These are phyloP conservation scores for Sebastes baramenuke DNA, from an alignment of 2,797 vertebrate species.

Conservation along the genomic window DNA sequence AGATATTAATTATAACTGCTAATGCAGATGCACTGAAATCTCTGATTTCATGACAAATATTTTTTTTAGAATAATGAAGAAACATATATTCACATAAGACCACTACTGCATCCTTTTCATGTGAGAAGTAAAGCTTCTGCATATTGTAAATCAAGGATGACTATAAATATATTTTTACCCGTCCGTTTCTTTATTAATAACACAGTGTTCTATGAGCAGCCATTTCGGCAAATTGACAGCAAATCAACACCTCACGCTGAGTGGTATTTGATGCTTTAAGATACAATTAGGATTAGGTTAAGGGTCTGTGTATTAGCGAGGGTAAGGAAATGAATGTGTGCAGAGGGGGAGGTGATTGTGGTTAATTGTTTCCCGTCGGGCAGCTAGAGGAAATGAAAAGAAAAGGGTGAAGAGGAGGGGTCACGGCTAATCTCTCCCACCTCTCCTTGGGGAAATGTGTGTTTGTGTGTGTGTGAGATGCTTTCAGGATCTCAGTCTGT, in stretches of 20 bases:
- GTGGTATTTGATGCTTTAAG: slow-evolving; percentile 8
- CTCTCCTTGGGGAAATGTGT: slow-evolving; percentile 46
- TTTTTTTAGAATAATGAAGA: background rate
- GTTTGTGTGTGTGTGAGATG: background rate
- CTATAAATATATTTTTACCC: background rate
- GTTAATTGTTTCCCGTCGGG: slow-evolving; percentile 81
- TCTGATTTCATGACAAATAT: background rate
- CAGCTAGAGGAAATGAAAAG: slow-evolving; percentile 71
- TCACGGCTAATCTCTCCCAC: slow-evolving; percentile 64
- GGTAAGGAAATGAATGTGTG: slow-evolving; percentile 43
- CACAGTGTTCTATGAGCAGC: background rate
- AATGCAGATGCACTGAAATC: background rate
- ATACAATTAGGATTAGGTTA: slow-evolving; percentile 31
- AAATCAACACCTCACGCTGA: background rate
- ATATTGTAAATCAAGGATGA: background rate
- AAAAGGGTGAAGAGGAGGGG: slow-evolving; percentile 58
- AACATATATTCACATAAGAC: background rate
- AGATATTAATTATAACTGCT: background rate
- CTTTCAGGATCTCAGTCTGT: background rate
- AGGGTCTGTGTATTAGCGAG: slow-evolving; percentile 39
- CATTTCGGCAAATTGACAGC: background rate
- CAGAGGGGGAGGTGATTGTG: slow-evolving; percentile 71
- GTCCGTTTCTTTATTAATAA: background rate
- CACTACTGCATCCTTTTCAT: background rate
- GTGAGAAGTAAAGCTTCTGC: background rate